Base-by-base conservation (phyloP, 1,140 invertebrate genomes). In the Pissodes strobi region DNA sequence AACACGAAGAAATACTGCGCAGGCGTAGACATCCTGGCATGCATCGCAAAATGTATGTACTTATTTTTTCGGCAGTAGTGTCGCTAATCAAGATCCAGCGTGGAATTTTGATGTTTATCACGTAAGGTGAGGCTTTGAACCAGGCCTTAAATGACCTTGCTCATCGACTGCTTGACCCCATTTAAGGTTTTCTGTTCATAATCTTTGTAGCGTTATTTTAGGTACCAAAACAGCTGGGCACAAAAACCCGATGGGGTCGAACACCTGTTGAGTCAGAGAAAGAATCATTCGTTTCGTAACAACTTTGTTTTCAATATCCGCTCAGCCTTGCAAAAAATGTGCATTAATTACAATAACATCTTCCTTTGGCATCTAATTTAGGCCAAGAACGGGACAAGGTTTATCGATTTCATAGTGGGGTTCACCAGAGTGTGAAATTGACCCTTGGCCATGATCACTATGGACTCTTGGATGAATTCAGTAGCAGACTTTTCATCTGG, bases 191-290 rank as follows among this genome's bases (percentile, higher is more conserved):
- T n/a, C 19, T 12, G 37, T n/a, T n/a, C n/a, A n/a, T n/a, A n/a
- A n/a, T n/a, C n/a, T n/a, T n/a, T n/a, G n/a, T n/a, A n/a, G n/a
- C 38, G 66, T 55, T n/a, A 71, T 34, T 43, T 64, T 68, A 23
- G 68, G 64, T 18, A 21, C n/a, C 13, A 73, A 45, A 39, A 49
- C 37, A 8, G 41, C 60, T 8, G 71, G 71, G 19, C 38, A 66
- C 1, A 51, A 39, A 22, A 64, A 70, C 10, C 68, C 71, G 13
- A 74, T 61, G 2, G 69, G 69, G 56, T 74, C 71, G n/a, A n/a
- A n/a, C n/a, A n/a, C n/a, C n/a, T n/a, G n/a, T n/a, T n/a, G n/a
- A n/a, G n/a, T n/a, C n/a, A 46, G 64, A 72, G 70, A 67, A 22
- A 72, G 18, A 38, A 72, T 66, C 1, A 25, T 34, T 46, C 72